Evolutionary conservation across 2,888 invertebrate species (phyloP).

Genomic region (Parnassius orleans): DNA sequence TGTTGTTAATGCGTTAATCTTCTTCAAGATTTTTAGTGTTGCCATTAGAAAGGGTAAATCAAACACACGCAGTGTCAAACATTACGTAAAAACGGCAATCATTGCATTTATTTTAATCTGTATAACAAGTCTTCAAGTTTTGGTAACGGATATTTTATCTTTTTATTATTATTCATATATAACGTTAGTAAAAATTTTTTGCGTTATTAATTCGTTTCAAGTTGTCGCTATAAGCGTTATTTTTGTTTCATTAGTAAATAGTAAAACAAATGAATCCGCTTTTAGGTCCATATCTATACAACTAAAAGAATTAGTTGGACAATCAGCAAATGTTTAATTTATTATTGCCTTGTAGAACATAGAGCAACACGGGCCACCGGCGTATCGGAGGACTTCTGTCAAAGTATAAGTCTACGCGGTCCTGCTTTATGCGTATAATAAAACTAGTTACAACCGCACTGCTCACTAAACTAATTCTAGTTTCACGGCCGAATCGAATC

Average conservation of each 20-base stretch:
- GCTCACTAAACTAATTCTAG: no score
- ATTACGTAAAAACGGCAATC: slow-evolving; percentile 40
- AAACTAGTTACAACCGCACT: no score
- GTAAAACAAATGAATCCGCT: slow-evolving; percentile 28
- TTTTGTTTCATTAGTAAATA: slow-evolving; percentile 36
- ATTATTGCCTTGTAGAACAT: no score
- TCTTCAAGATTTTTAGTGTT: slow-evolving; percentile 48
- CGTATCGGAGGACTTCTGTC: no score
- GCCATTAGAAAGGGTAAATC: slow-evolving; percentile 35
- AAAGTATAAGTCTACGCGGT: no score
- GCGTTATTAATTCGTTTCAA: slow-evolving; percentile 48
- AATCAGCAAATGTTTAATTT: neutral
- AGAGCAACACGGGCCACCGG: no score
- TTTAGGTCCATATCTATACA: slow-evolving; percentile 27
- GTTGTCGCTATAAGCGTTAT: slow-evolving; percentile 40
- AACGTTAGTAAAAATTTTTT: slow-evolving; percentile 34
- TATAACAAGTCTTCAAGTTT: slow-evolving; percentile 54
- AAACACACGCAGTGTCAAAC: slow-evolving; percentile 32
- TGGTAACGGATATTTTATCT: slow-evolving; percentile 46
- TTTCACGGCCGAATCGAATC: no score
- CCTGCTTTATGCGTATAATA: no score
- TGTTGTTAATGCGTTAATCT: slow-evolving; percentile 47
- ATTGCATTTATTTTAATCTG: slow-evolving; percentile 50
- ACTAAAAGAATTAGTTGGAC: slow-evolving; percentile 19
- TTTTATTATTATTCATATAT: slow-evolving; percentile 29